A percentile compares a stretch with the other conserved stretches of the same genome.
Conservation (phyloP, 1,140 invertebrate genomes). For the Glossosoma conforme region DNA sequence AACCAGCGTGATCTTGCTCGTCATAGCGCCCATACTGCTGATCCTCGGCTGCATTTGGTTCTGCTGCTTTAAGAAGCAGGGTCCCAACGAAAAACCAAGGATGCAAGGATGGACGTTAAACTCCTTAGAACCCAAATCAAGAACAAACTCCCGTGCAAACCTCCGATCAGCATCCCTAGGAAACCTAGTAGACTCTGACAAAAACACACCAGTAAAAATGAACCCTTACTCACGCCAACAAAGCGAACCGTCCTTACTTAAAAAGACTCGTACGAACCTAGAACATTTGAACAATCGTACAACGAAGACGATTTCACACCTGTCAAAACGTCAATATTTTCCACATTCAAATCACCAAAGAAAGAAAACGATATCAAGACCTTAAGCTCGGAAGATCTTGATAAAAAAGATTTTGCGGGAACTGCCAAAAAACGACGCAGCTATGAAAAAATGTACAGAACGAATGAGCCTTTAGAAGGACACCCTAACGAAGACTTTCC, state of each 20-base stretch:
- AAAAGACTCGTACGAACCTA: conserved; percentile 11
- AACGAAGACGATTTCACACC: background rate
- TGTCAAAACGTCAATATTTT: background rate
- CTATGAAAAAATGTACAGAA: conserved; percentile 76
- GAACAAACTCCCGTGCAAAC: conserved; percentile 53
- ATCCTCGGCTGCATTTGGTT: conserved; percentile 63
- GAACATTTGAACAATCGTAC: too few relatives aligned
- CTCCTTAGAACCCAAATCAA: conserved; percentile 45
- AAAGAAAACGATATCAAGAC: background rate
- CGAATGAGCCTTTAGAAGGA: conserved; percentile 73
- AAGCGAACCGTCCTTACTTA: conserved; percentile 19
- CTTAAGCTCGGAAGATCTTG: conserved; percentile 25
- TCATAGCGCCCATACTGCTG: conserved; percentile 71
- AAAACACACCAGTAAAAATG: conserved; percentile 2
- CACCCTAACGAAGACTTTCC: conserved; percentile 73
- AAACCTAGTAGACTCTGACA: conserved; percentile 47
- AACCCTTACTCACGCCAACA: conserved; percentile 20
- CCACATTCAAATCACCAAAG: background rate
- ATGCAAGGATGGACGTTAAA: conserved; percentile 37
- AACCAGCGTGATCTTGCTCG: conserved; percentile 68
- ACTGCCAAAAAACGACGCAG: conserved; percentile 55
- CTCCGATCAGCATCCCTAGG: conserved; percentile 49
- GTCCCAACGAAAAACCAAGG: conserved; percentile 35
- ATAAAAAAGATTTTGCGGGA: conserved; percentile 34
- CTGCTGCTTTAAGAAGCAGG: conserved; percentile 53